Percentiles rank a stretch among this genome's conserved stretches.
Evolutionary conservation across 2,113 vertebrate genomes (phyloP).

Genomic region (Shinisaurus crocodilurus): DNA sequence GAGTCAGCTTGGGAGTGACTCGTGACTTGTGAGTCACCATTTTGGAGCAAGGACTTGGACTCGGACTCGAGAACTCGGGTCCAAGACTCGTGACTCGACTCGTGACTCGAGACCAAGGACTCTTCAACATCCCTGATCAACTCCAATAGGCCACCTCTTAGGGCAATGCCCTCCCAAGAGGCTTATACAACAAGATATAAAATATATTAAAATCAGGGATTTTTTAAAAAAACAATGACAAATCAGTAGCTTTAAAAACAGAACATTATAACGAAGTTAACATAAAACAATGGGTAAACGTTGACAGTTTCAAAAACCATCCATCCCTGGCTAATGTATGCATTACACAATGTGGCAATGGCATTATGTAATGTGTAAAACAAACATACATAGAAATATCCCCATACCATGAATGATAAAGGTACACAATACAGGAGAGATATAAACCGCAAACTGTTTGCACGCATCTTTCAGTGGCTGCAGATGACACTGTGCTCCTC

Average conservation of each 20-base stretch:
- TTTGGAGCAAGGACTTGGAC: too few species aligned
- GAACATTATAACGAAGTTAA: not conserved
- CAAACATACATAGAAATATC: too few species aligned
- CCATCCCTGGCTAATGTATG: not conserved
- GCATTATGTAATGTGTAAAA: not conserved
- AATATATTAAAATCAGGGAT: not conserved
- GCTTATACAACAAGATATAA: not conserved
- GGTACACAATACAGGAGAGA: too few species aligned
- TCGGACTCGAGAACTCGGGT: too few species aligned
- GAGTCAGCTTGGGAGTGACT: too few species aligned
- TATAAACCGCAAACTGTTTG: not conserved
- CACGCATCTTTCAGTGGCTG: too few species aligned
- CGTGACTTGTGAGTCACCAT: too few species aligned
- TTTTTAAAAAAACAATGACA: not conserved
- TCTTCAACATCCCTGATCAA: too few species aligned
- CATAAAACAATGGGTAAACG: not conserved
- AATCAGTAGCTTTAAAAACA: not conserved
- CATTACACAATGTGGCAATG: not conserved
- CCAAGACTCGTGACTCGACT: too few species aligned
- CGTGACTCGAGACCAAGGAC: too few species aligned
- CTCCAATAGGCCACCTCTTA: not conserved
- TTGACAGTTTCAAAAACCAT: not conserved
- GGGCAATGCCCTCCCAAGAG: not conserved
- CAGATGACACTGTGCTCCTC: not conserved
- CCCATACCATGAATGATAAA: not conserved